phyloP scores from a whole-genome alignment of 2,888 invertebrate genomes.

The Lumbricus terrestris region DNA sequence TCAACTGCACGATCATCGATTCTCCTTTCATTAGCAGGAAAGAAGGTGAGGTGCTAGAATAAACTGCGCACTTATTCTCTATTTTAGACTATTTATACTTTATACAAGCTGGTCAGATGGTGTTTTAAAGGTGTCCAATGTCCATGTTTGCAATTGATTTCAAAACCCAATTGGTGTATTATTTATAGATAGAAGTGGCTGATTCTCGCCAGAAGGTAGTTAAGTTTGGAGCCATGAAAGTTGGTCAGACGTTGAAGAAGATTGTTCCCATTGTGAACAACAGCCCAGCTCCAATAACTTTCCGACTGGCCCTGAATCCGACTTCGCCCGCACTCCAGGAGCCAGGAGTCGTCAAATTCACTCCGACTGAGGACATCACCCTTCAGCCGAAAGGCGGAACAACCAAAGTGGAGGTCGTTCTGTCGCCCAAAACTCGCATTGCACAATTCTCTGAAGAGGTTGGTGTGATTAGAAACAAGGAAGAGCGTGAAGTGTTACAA shows the following conservation, averaged over 20 bases:
- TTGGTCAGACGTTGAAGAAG: constrained; percentile 51
- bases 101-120: too few relatives aligned
- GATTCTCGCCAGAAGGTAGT: constrained; percentile 54
- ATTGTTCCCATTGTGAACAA: constrained; percentile 57
- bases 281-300: constrained; percentile 55
- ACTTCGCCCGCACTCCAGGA: constrained; percentile 49
- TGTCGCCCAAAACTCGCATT: constrained; percentile 53
- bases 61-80: too few relatives aligned
- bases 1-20: too few relatives aligned
- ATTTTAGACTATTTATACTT: too few relatives aligned
- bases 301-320: constrained; percentile 54
- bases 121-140: too few relatives aligned
- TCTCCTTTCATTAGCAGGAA: too few relatives aligned
- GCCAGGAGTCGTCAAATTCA: constrained; percentile 46
- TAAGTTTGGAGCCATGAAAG: constrained; percentile 53
- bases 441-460: constrained; percentile 59
- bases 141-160: too few relatives aligned
- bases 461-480: constrained; percentile 23
- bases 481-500: neutral
- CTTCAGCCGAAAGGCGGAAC: constrained; percentile 43
- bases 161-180: too few relatives aligned
- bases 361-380: constrained; percentile 17
- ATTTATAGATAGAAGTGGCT: constrained; percentile 54
- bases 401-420: constrained; percentile 53
- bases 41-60: too few relatives aligned